phyloP scores from a whole-genome alignment of 2,888 invertebrate species.

The Alcis repandata region DNA sequence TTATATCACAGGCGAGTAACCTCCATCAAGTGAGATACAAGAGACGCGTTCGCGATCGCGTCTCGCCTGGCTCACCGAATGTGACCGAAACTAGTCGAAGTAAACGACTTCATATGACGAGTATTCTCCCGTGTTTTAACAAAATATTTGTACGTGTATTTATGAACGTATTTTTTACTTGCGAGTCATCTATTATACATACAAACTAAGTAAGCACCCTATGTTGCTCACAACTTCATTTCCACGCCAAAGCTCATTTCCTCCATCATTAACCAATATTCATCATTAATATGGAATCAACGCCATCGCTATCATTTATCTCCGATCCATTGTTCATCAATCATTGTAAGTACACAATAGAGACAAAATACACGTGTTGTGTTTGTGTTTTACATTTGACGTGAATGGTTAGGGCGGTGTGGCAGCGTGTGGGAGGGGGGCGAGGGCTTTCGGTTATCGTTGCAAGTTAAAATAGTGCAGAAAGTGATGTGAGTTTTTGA shows the following conservation, averaged over 20 bases:
- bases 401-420: constrained; percentile 2
- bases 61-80: no score
- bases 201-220: background rate
- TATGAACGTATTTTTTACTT: background rate
- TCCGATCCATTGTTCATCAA: constrained; percentile 14
- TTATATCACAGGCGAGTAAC: no score
- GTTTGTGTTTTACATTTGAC: constrained; percentile 8
- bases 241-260: constrained; percentile 4
- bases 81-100: no score
- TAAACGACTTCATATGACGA: no score
- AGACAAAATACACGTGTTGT: constrained; percentile 15
- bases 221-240: constrained; percentile 2
- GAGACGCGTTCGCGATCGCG: no score
- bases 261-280: constrained; percentile 27
- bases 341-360: constrained; percentile 15
- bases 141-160: background rate
- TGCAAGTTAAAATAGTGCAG: background rate
- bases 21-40: no score
- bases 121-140: no score
- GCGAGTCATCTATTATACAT: constrained; percentile 2
- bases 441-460: no score
- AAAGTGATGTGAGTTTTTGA: background rate
- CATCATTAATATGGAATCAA: constrained; percentile 30
- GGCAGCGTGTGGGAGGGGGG: no score
- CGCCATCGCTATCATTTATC: constrained; percentile 26